Conservation (phyloP, 1,140 invertebrate genomes). For the Aphis craccivora region DNA sequence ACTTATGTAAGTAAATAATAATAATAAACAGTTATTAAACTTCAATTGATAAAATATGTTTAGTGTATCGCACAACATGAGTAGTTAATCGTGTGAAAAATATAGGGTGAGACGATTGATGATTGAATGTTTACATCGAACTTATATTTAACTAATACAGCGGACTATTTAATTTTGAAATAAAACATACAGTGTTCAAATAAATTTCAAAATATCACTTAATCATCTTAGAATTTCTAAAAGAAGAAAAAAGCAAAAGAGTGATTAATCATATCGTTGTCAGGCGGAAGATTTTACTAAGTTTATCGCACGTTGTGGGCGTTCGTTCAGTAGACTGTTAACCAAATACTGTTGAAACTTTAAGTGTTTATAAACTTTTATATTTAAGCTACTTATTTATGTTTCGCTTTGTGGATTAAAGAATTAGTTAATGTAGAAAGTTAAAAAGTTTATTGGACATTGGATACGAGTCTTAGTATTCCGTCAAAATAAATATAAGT, state of each 20-base stretch:
- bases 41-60: background rate
- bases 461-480: background rate
- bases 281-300: constrained; percentile 39
- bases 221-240: constrained; percentile 25
- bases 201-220: constrained; percentile 34
- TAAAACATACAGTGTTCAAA: constrained; percentile 11
- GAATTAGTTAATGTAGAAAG: constrained; percentile 9
- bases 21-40: background rate
- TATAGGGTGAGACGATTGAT: background rate
- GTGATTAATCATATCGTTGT: constrained; percentile 47
- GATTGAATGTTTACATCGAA: constrained; percentile 18
- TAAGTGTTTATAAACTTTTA: constrained; percentile 45
- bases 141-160: constrained; percentile 16
- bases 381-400: constrained; percentile 41
- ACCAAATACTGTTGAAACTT: constrained; percentile 23
- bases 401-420: constrained; percentile 14
- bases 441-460: constrained; percentile 28
- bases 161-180: constrained; percentile 7
- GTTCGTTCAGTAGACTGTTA: constrained; percentile 9
- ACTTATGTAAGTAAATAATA: background rate
- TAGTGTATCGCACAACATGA: too few relatives aligned
- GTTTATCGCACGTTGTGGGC: constrained; percentile 37
- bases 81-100: background rate
- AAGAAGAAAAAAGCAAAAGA: background rate
- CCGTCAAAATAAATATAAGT: background rate